These are phyloP conservation scores for Meles meles DNA, from an alignment of 2,113 vertebrate species.

Conservation along the genomic window DNA sequence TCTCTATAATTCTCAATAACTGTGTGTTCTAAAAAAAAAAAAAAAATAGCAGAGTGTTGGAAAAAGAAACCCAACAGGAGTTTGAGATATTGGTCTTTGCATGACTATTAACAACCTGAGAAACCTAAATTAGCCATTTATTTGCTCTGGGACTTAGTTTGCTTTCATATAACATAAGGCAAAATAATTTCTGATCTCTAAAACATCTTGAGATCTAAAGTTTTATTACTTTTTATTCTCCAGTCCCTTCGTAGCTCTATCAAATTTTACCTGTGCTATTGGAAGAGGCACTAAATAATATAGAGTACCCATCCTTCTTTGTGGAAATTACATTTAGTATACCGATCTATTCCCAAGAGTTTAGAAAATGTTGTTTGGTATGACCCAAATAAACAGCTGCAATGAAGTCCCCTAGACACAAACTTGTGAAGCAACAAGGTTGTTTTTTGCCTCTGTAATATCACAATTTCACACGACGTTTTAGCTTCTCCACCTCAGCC, in stretches of 20 bases:
- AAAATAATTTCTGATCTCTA: not conserved
- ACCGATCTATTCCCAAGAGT: not conserved
- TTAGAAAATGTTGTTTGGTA: not conserved
- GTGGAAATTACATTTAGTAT: not conserved
- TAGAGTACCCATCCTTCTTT: not conserved
- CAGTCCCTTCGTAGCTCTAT: not conserved
- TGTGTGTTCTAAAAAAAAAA: not conserved
- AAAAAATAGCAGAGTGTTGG: not conserved
- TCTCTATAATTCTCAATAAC: not conserved
- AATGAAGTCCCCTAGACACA: not conserved
- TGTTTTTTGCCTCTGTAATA: not conserved
- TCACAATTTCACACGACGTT: not conserved
- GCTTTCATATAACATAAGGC: not conserved
- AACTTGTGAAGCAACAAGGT: not conserved
- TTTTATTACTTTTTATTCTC: not conserved
- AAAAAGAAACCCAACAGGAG: not conserved
- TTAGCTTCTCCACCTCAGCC: not conserved
- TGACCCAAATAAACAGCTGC: not conserved
- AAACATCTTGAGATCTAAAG: not conserved
- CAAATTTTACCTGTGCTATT: not conserved
- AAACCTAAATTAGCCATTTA: not conserved
- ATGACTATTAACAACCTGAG: not conserved
- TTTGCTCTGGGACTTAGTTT: not conserved
- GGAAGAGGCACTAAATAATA: not conserved
- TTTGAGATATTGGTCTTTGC: not conserved